Percentiles rank a stretch among this genome's conserved stretches.
These are phyloP conservation scores for Pyrgilauda ruficollis DNA, from an alignment of 2,113 vertebrate species.

Conservation along the genomic window DNA sequence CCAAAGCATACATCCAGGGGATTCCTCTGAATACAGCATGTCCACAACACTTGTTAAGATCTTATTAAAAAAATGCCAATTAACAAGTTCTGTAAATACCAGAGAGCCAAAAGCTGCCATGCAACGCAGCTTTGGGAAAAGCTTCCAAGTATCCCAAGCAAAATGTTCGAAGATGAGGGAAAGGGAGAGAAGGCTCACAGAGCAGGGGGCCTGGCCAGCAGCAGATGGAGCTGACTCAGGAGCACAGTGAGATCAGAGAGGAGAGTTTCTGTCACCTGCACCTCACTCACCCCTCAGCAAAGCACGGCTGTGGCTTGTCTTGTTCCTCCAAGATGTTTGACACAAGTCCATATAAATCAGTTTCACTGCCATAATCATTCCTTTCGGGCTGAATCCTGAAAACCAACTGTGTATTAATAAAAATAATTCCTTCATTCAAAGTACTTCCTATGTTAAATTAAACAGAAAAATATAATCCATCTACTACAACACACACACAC, in stretches of 20 bases:
- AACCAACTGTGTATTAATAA: background rate
- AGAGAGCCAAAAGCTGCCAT: background rate
- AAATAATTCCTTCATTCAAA: background rate
- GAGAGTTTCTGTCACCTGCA: background rate
- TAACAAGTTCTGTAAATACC: background rate
- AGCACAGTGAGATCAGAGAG: background rate
- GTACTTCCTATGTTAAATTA: background rate
- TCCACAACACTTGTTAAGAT: background rate
- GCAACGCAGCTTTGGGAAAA: background rate
- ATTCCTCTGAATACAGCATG: background rate
- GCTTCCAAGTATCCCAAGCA: background rate
- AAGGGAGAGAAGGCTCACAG: background rate
- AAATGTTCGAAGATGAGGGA: background rate
- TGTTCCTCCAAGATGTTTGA: conserved; percentile 91
- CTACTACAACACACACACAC: background rate
- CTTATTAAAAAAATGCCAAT: background rate
- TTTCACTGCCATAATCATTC: conserved; percentile 84
- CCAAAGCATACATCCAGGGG: background rate
- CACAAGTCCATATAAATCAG: conserved; percentile 89
- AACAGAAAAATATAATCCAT: background rate
- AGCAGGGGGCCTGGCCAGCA: background rate
- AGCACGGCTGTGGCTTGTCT: conserved; percentile 78
- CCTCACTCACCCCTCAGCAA: conserved; percentile 83
- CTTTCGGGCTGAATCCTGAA: conserved; percentile 79
- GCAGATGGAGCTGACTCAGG: background rate